Evolutionary conservation across 2,113 vertebrate species (phyloP), one percentile per base, ranked within the genome.

Genomic region (Xenus cinereus): DNA sequence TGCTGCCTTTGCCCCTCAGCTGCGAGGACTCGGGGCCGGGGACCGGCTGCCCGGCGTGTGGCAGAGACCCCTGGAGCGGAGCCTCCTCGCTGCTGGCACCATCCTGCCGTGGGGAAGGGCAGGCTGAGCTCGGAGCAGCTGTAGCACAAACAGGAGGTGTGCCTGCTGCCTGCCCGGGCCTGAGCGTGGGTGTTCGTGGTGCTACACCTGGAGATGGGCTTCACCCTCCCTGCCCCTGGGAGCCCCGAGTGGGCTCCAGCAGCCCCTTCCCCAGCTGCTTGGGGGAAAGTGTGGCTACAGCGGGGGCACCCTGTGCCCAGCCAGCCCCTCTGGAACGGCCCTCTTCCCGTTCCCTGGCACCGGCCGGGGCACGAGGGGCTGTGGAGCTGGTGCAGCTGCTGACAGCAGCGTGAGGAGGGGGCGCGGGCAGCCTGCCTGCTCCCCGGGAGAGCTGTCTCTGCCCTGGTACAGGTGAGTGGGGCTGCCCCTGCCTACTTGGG

Each of bases 301-400:
- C 1, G 30, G 53, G 24, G 20, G 35, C 26, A n/a, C 16, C 30
- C 14, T 14, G 1, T 10, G 10, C 64, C 32, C 46, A 12, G 33
- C 6, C 12, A 2, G 17, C 17, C 32, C 17, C 2, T 14, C 32
- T 9, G 11, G 1, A 2, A 3, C 1, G 1, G 4, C 20, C 9
- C 1, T 23, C 20, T 59, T 20, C 20, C 46, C 5, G 0, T 7
- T 83, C 1, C 7, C 10, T 21, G 18, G 43, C n/a, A 5, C 4
- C 3, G 4, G 21, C 12, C 0, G 3, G 35, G 37, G 33, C 3
- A 10, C 0, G 3, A 62, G 12, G 59, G 50, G 26, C n/a, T 41
- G 28, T 22, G 32, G 84, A 45, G 41, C 32, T 67, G 78, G 37
- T 19, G 22, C 7, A 5, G 75, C 3, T 33, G 39, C 33, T 45